A percentile compares a stretch with the other conserved stretches of the same genome.
Conservation (phyloP, 2,113 vertebrate species). For the Struthio camelus region DNA sequence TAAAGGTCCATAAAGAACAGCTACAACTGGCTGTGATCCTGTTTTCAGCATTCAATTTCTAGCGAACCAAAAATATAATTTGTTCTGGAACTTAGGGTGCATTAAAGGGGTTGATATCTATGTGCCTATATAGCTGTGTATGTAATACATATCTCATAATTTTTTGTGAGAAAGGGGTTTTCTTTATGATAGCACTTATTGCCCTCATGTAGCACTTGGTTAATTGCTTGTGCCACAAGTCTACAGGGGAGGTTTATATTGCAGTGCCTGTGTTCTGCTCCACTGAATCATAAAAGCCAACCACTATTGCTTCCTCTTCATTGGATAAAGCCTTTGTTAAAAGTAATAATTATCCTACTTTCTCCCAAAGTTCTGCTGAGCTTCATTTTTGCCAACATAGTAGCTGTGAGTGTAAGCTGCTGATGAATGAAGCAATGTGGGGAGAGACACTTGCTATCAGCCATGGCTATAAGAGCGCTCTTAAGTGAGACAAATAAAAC, state of each 20-base stretch:
- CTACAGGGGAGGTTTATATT: background rate
- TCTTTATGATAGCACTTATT: background rate
- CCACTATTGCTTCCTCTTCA: background rate
- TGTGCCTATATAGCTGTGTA: background rate
- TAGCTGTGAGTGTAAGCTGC: accelerated
- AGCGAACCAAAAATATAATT: background rate
- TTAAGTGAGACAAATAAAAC: background rate
- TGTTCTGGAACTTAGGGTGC: background rate
- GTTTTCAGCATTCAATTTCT: background rate
- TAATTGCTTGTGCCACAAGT: background rate
- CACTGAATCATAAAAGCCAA: background rate
- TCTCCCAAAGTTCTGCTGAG: background rate
- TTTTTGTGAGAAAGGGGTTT: background rate
- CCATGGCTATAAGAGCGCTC: accelerated
- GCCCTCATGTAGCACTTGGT: background rate
- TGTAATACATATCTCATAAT: background rate
- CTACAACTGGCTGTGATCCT: background rate
- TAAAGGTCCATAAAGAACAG: background rate
- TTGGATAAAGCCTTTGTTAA: background rate
- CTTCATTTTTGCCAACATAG: background rate
- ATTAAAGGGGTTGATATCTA: background rate
- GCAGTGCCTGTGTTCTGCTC: background rate
- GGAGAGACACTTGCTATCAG: background rate
- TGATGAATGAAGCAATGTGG: background rate
- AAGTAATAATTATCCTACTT: background rate